Evolutionary conservation across 1,140 invertebrate genomes (phyloP), one percentile per base, ranked within the genome.

Genomic region (Drosophila subobscura): DNA sequence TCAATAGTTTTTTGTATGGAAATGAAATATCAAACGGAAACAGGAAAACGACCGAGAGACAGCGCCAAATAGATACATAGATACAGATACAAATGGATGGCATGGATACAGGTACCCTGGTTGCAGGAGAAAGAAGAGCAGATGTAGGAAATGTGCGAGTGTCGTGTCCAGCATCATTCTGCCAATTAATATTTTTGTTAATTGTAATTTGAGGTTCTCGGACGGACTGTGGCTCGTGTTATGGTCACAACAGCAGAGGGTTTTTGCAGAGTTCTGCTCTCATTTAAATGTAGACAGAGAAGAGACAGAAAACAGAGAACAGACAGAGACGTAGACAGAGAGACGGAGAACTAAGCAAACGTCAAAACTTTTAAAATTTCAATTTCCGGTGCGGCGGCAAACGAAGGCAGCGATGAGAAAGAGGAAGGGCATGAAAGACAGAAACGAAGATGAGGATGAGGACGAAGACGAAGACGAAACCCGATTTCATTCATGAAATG

Each of bases 281-380:
- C 59, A 61, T 57, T 61, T 61, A 61, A 51, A 33, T 61, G 41
- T 61, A 56, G 23, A 68, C 20, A 49, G 40, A 23, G 53, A 49
- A 47, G 25, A 53, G 12, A 37, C 33, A 33, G 20, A 52, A 57
- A 27, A 14, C 29, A 61, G 33, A 20, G 16, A 40, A 12, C 10
- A 65, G 29, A 47, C 16, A 37, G 23, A 44, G n/a, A 66, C 16
- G 14, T 16, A 51, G 5, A 25, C 20, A n/a, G 40, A 45, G 16
- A 78, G 44, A 41, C 45, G 45, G 44, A 71, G 61, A 61, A 77
- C 77, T 71, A 66, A 85, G 59, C 83, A 88, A 86, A 85, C 81
- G 81, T 85, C 81, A 85, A 86, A 85, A 85, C 56, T 86, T 88
- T 88, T 88, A 86, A 85, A 85, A 85, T 86, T 85, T 85, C 83